Evolutionary conservation across 1,140 invertebrate species (phyloP), one percentile per base, ranked within the genome.

Genomic region (Brachionus paranguensis): DNA sequence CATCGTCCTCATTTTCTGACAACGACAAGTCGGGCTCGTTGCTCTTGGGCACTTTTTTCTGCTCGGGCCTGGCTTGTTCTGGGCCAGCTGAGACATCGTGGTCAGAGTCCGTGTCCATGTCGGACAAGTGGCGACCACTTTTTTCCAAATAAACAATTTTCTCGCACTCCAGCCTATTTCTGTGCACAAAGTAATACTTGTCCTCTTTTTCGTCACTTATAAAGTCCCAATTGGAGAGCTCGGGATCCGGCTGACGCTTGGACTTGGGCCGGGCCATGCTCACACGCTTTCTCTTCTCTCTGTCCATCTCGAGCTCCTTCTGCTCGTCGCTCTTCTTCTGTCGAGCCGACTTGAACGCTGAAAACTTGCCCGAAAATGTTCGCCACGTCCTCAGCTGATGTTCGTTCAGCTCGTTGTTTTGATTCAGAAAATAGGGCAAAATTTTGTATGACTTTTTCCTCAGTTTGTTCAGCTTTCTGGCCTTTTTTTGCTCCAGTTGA

Each of bases 391-490:
- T 64, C 24, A 81, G 37, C 14, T 81, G 78, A 43, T 17, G 33
- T 4, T 68, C 78, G 12, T 81, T 81, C 37, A 81, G 47, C 43
- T 76, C 72, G 29, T 81, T 81, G 24, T 81, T 68, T 45, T 64
- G 50, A 47, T 81, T 81, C n/a, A 68, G 20, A 45, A 43, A 81
- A 27, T 81, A 81, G 1, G 78, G 78, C 53, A 81, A 45, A 27
- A 81, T 81, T 81, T 81, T 81, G 27, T 81, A 81, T 0, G 78
- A 64, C 33, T 81, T 81, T 81, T 81, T 68, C 47, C 53, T 33
- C 43, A 81, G 64, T 24, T 45, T 37, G 10, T 12, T 37, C 17
- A 81, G n/a, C 12, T 81, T 68, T 81, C n/a, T 37, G 0, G 64
- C 50, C 43, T 64, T 81, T 81, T 41, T 64, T 64, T 68, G 11